Conservation (phyloP, 1,140 invertebrate species). For the Notospermus geniculatus region DNA sequence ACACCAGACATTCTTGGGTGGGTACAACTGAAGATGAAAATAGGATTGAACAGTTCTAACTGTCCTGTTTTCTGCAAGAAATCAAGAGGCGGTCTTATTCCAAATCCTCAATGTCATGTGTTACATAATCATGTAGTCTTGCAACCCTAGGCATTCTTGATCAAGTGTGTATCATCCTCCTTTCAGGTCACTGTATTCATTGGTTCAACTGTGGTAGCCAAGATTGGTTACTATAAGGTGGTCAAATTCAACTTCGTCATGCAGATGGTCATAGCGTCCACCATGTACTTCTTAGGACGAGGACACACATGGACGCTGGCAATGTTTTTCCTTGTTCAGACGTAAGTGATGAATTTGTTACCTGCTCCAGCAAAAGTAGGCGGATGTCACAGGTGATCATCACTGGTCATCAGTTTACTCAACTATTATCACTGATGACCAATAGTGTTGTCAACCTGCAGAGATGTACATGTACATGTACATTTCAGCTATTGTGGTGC, state of each 20-base stretch:
- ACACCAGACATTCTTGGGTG: too few relatives aligned
- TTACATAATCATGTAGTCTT: too few relatives aligned
- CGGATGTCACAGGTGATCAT: too few relatives aligned
- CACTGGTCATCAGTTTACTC: too few relatives aligned
- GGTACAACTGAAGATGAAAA: background rate
- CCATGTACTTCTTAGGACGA: slow-evolving; percentile 29
- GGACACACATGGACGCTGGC: slow-evolving; percentile 34
- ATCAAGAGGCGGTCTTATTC: background rate
- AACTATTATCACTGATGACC: too few relatives aligned
- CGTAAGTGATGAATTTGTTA: slow-evolving; percentile 28
- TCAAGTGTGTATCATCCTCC: background rate
- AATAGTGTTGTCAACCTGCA: too few relatives aligned
- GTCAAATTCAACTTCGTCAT: slow-evolving; percentile 36
- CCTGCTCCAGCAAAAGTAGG: too few relatives aligned
- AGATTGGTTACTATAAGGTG: slow-evolving; percentile 38
- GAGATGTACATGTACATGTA: too few relatives aligned
- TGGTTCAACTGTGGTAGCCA: slow-evolving; percentile 28
- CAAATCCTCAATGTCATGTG: too few relatives aligned
- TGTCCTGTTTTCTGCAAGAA: background rate
- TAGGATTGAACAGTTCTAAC: background rate
- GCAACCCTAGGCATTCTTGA: too few relatives aligned
- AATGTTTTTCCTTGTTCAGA: slow-evolving; percentile 41
- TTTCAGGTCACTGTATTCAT: slow-evolving; percentile 43
- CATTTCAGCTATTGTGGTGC: too few relatives aligned
- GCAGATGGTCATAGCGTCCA: slow-evolving; percentile 35